Base-by-base conservation (phyloP, 2,113 vertebrate genomes). In the Calidris pygmaea region DNA sequence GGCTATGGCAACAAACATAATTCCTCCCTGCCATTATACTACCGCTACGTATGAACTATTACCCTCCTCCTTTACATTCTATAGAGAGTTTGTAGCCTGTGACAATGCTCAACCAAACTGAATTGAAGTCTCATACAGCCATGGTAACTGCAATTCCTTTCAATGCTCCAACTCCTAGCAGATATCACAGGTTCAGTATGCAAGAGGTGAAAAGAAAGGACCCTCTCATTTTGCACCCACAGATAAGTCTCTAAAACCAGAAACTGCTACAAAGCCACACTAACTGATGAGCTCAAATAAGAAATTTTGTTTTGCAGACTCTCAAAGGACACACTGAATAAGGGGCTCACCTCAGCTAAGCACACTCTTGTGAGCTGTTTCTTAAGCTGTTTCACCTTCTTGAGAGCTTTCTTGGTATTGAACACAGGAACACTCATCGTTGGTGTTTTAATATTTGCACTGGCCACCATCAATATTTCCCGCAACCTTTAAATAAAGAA, bases 381-480 rank as follows among this genome's bases (percentile, higher is more conserved):
- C 72, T 98, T 98, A 30, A 99, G 98, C 5, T 67, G 98, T 56
- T 98, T 99, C 35, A 98, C 99, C 45, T 93, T 98, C 96, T 98
- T 99, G 92, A 98, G 75, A 29, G 99, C 99, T 66, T 97, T 99
- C 97, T 96, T 99, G 96, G 95, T 99, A 95, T 76, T 98, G 18
- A 99, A 73, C 80, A 99, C 99, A 1, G 99, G 99, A 66, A 99
- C 97, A 3, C 99, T 99, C 99, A 99, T 99, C 97, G 98, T 99
- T 9, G 99, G 99, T 0, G 99, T 99, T 98, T 99, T 99, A 93
- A 99, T 99, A 68, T 98, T 99, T 77, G 98, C 97, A 29, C 98
- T 99, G 88, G 99, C 99, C 89, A 99, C 98, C 99, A 99, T 98
- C 79, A 99, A 93, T 86, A 99, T 99, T 95, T 99, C 99, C 82